phyloP scores from a whole-genome alignment of 2,888 invertebrate genomes.

The Formica aserva region DNA sequence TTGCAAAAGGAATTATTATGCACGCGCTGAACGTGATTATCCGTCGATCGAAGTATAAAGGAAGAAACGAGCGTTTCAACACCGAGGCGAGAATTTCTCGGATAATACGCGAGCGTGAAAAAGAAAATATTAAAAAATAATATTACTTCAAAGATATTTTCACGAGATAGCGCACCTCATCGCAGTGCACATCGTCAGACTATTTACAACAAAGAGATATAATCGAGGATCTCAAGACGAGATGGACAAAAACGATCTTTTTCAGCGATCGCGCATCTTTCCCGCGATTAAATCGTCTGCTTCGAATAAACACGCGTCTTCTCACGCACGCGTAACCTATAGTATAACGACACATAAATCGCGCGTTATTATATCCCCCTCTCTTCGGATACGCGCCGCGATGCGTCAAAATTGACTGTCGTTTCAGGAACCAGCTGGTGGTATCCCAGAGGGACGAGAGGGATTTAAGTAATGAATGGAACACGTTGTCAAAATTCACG shows the following conservation, averaged over 20 bases:
- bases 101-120: conserved; percentile 2
- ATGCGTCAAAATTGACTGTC: conserved; percentile 10
- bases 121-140: conserved; percentile 14
- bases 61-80: conserved; percentile 49
- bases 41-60: conserved; percentile 39
- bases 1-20: conserved; percentile 54
- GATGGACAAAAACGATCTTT: neutral
- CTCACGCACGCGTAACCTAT: neutral
- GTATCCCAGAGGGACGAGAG: conserved; percentile 2
- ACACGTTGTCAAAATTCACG: conserved; percentile 75
- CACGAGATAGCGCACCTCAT: neutral
- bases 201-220: neutral
- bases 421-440: conserved; percentile 33
- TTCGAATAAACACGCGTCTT: conserved; percentile 1
- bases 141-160: neutral
- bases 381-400: neutral
- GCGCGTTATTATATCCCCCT: neutral
- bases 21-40: conserved; percentile 36
- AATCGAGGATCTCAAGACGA: conserved; percentile 7
- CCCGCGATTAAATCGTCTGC: neutral
- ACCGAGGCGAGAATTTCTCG: conserved; percentile 17
- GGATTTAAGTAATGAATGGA: conserved; percentile 71
- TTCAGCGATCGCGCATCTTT: neutral
- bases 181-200: neutral
- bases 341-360: conserved; percentile 32